Evolutionary conservation across 2,113 vertebrate species (phyloP), one percentile per base, ranked within the genome.

Genomic region (Hydrochoerus hydrochaeris): DNA sequence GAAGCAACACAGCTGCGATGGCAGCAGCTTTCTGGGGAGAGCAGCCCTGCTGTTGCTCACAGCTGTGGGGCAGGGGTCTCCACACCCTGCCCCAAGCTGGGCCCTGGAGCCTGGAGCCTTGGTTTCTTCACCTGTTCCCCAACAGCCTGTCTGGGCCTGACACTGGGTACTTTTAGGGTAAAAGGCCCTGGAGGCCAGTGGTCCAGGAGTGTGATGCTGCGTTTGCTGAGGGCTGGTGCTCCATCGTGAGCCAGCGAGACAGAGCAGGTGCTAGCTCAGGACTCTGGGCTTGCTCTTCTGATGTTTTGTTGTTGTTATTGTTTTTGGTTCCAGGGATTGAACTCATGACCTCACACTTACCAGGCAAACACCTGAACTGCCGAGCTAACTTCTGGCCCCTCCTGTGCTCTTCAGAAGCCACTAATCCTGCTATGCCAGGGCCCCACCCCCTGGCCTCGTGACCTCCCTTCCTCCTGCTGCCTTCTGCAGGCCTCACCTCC

Each of bases 31-130:
- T 46, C 46, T 46, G 35, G 5, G 28, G 13, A 20, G 35, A 28
- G 57, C 35, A 44, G 44, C 67, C 22, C 20, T 1, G 19, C 20
- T 44, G 46, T 7, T 71, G 67, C 16, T n/a, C 63, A 1, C 2
- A 17, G 67, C 35, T 14, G 16, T n/a, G 16, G 67, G 67, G 32
- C 32, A 11, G 67, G 65, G 14, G 7, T n/a, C 67, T n/a, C 35
- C 28, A 26, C 7, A 17, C 14, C 12, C 32, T 1, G 2, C 1
- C 30, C 65, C 32, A 0, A 19, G 67, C 67, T 5, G 13, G 22
- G 73, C 41, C 3, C 41, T 46, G 26, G 41, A 26, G 73, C 67
- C 9, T 26, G 16, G 12, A 57, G 10, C 28, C 69, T 85, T 41
- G 57, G 81, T 32, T 69, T 80, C 62, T 65, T 85, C 62, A 80